Base-by-base conservation (phyloP, 2,888 invertebrate genomes). In the Sesia bembeciformis region DNA sequence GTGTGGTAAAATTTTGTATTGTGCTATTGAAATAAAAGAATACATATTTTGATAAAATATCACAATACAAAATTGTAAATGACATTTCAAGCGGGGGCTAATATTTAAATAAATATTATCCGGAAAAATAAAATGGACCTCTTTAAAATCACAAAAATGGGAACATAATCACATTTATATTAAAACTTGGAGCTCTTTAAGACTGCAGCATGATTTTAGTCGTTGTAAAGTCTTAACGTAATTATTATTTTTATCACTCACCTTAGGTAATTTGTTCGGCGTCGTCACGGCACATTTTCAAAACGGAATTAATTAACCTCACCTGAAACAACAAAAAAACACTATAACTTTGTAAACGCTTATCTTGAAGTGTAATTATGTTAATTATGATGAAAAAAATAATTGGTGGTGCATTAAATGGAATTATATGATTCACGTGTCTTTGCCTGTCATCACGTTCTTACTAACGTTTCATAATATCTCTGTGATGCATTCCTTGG, bases 201-300 rank as follows among this genome's bases (percentile, higher is more conserved):
- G 23, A 23, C 2, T 23, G n/a, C n/a, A n/a, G n/a, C n/a, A n/a
- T n/a, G n/a, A n/a, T n/a, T n/a, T n/a, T n/a, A n/a, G n/a, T n/a
- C n/a, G 23, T 1, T 23, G 23, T 2, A 23, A 23, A 23, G 23
- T 23, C 2, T 23, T 23, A 23, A 23, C 2, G 2, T 23, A 23
- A 23, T 23, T 23, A 23, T 23, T 23, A 23, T 23, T 23, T 46
- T 46, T 8, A 46, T 39, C 38, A 60, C 66, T 67, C 56, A 78
- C 85, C 86, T 85, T 74, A 87, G 68, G 86, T 86, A 65, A 84
- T 79, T 71, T 78, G 74, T 62, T 83, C 83, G 57, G 67, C 66
- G 64, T 70, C 69, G 66, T 70, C 65, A 65, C 77, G 73, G 75
- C 70, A 68, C 86, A 86, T 87, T 77, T 76, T 84, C 68, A 73